Percentiles rank a stretch among this genome's conserved stretches.
Conservation (phyloP, 2,888 invertebrate genomes). For the Hemistola chrysoprasaria region DNA sequence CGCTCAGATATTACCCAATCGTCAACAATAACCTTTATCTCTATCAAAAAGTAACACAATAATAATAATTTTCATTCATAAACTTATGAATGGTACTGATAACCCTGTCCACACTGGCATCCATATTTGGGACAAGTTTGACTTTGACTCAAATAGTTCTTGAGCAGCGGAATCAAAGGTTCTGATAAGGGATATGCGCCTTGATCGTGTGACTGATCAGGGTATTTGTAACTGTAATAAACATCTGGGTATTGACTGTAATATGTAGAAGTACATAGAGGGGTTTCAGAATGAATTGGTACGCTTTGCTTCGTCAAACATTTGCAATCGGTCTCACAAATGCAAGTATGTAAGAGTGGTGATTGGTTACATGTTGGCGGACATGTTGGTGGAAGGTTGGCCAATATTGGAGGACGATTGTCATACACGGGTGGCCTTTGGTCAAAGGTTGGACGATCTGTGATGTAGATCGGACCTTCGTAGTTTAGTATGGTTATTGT, state of each 20-base stretch:
- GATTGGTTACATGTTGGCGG: conserved; percentile 12
- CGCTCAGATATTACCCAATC: too few relatives aligned
- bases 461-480: conserved; percentile 50
- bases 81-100: too few relatives aligned
- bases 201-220: conserved; percentile 5
- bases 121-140: conserved; percentile 4
- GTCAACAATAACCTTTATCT: too few relatives aligned
- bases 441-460: conserved; percentile 15
- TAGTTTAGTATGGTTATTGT: conserved; percentile 54
- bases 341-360: conserved; percentile 8
- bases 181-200: conserved; percentile 12
- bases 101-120: conserved; percentile 15
- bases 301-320: conserved; percentile 20
- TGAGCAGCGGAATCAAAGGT: conserved; percentile 24
- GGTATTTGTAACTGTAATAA: conserved; percentile 14
- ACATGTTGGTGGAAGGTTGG: conserved; percentile 16
- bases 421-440: conserved; percentile 22
- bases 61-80: too few relatives aligned
- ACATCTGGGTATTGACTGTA: conserved; percentile 18
- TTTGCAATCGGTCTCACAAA: conserved; percentile 25
- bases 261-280: conserved; percentile 11
- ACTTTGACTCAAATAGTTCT: conserved; percentile 19
- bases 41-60: not conserved
- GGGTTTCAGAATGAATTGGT: conserved; percentile 11
- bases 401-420: conserved; percentile 11